Evolutionary conservation across 2,113 vertebrate genomes (phyloP), one percentile per base, ranked within the genome.

Genomic region (Coryphaenoides rupestris): DNA sequence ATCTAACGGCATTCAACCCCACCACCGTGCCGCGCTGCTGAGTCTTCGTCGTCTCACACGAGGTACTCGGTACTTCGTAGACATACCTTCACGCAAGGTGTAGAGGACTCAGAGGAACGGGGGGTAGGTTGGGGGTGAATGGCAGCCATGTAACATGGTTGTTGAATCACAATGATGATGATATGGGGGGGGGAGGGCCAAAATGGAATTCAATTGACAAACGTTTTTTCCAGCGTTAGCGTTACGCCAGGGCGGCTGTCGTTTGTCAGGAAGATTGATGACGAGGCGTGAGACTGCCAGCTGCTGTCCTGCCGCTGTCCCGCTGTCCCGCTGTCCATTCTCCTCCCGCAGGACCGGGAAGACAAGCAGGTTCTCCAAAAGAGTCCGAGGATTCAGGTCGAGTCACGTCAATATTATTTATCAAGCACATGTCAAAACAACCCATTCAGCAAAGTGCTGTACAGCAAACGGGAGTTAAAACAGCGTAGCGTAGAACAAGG

Each of bases 251-350:
- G 67, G 65, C 65, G 1, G 24, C 68, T 75, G 75, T 76, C 61
- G 56, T 66, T 68, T 40, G 23, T 60, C 9, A 2, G 56, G 60
- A 78, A 66, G 78, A 78, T 71, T 78, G 77, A 78, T 75, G 73
- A 55, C 6, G 9, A 33, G 19, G 62, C 52, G 52, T 10, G 52
- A 67, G 55, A 70, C 63, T 63, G 70, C 58, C 63, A 46, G 24
- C 60, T 57, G 58, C 66, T 82, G 70, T n/a, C n/a, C n/a, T n/a
- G n/a, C n/a, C n/a, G n/a, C n/a, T n/a, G n/a, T n/a, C n/a, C n/a
- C n/a, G n/a, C n/a, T n/a, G n/a, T n/a, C n/a, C n/a, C n/a, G n/a
- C 67, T 68, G 62, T 70, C 16, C 22, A 55, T 72, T 68, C 68
- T 22, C 22, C 47, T 21, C 21, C 10, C 10, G 10, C 50, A 60